Percentiles rank a stretch among this genome's conserved stretches.
phyloP scores from a whole-genome alignment of 1,140 invertebrate species.

The Drosophila lacteicornis region DNA sequence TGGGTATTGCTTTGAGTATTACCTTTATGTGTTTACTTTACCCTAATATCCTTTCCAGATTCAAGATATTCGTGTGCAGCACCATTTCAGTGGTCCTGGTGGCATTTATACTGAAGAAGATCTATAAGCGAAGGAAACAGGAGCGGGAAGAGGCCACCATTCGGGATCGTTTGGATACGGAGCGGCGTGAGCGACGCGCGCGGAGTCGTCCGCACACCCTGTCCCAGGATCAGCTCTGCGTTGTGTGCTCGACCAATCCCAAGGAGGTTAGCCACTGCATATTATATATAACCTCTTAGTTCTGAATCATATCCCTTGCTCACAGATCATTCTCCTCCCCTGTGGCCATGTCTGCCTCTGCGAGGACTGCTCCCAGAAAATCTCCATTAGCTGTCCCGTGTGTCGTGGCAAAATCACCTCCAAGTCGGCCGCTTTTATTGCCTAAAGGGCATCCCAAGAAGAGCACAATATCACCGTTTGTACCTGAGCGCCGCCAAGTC shows the following conservation, averaged over 20 bases:
- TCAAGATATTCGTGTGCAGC: conserved; percentile 87
- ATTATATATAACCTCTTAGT: not conserved
- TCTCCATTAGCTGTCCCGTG: conserved; percentile 89
- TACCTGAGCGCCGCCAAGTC: conserved; percentile 36
- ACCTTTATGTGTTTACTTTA: not conserved
- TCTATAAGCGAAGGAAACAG: conserved; percentile 86
- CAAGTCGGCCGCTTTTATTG: conserved; percentile 90
- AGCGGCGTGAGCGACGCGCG: conserved; percentile 88
- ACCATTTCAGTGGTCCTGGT: conserved; percentile 88
- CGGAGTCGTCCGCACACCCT: conserved; percentile 88
- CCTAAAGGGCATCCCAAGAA: conserved; percentile 75
- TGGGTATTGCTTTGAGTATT: conserved; percentile 17
- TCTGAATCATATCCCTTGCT: not conserved
- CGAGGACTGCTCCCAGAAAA: conserved; percentile 91
- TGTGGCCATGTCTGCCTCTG: conserved; percentile 94
- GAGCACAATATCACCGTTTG: conserved; percentile 30
- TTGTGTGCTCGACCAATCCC: conserved; percentile 91
- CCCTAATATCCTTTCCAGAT: conserved; percentile 25
- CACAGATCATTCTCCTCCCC: conserved; percentile 90
- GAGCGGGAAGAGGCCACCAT: conserved; percentile 87
- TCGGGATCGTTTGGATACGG: conserved; percentile 87
- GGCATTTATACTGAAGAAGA: conserved; percentile 88
- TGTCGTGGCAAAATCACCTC: conserved; percentile 89
- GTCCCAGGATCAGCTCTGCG: conserved; percentile 89
- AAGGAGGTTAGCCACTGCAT: conserved; percentile 86